These are phyloP conservation scores for Esox masquinongy DNA, from an alignment of 2,797 vertebrate species.

Conservation along the genomic window DNA sequence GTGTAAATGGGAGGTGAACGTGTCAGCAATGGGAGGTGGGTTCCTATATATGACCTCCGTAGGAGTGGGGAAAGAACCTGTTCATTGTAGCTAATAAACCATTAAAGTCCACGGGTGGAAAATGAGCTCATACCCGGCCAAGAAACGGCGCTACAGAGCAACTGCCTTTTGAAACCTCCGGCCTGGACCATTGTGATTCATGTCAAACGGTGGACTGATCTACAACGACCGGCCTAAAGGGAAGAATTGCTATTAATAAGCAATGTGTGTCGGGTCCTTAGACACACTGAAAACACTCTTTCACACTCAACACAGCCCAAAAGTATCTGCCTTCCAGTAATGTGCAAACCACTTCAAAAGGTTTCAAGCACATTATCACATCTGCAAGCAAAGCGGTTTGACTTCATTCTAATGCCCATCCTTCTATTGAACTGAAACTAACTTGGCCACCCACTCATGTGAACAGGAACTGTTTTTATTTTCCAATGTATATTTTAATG, in stretches of 20 bases:
- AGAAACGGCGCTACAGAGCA: neutral
- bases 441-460: too few relatives aligned
- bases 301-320: too few relatives aligned
- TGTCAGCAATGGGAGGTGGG: neutral
- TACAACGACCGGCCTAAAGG: neutral
- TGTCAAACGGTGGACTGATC: neutral
- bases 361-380: too few relatives aligned
- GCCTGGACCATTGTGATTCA: neutral
- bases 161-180: neutral
- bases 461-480: too few relatives aligned
- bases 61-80: neutral
- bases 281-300: too few relatives aligned
- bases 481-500: too few relatives aligned
- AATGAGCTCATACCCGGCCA: neutral
- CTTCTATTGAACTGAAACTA: too few relatives aligned
- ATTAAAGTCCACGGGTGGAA: neutral
- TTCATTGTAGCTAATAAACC: neutral
- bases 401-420: too few relatives aligned
- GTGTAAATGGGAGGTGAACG: neutral
- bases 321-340: too few relatives aligned
- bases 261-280: too few relatives aligned
- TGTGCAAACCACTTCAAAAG: too few relatives aligned
- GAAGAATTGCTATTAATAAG: neutral
- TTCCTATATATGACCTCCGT: neutral
- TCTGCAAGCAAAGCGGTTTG: too few relatives aligned